Base-by-base conservation (phyloP, 2,113 vertebrate species). In the Prionailurus viverrinus region DNA sequence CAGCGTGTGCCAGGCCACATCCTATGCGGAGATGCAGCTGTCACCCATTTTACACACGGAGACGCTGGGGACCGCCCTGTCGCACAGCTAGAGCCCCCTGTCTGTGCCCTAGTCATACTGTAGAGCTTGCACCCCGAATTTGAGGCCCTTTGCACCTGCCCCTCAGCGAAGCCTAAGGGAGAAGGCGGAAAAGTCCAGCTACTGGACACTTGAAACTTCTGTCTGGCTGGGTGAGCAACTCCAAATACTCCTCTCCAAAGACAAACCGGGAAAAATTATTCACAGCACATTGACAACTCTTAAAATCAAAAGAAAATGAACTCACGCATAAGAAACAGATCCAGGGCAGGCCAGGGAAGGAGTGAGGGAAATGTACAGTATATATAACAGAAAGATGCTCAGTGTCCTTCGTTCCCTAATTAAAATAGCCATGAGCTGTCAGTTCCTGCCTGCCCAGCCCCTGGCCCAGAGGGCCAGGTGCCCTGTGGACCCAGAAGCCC, bases 391-490 rank as follows among this genome's bases (percentile, higher is more conserved):
- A 45, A 74, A 58, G 51, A 27, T n/a, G 39, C 12, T 41, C n/a
- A 29, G 4, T 69, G 10, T 51, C 53, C 86, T 80, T 82, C 18
- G 9, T 19, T 69, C 63, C 58, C 76, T 63, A 51, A 19, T 41
- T 66, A 82, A 82, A 73, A 65, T 19, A n/a, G 27, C 12, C 4
- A 71, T 0, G 5, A 86, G 58, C 66, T 14, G 3, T 53, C 14
- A 18, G 4, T 61, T 55, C 68, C 13, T 33, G 33, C 61, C 48
- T 21, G 55, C 81, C 29, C 29, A 6, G 8, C 6, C 41, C 33
- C 10, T 25, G 0, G 0, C 63, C 78, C 23, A n/a, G n/a, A 41
- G 21, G 12, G 36, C 58, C 1, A 0, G 8, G 51, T 36, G 48
- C n/a, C 33, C 36, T 12, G 68, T 4, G 33, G 83, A 58, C 4